Percentiles rank a stretch among this genome's conserved stretches.
These are phyloP conservation scores for Clinocottus analis DNA, from an alignment of 2,113 vertebrate genomes.

Conservation along the genomic window DNA sequence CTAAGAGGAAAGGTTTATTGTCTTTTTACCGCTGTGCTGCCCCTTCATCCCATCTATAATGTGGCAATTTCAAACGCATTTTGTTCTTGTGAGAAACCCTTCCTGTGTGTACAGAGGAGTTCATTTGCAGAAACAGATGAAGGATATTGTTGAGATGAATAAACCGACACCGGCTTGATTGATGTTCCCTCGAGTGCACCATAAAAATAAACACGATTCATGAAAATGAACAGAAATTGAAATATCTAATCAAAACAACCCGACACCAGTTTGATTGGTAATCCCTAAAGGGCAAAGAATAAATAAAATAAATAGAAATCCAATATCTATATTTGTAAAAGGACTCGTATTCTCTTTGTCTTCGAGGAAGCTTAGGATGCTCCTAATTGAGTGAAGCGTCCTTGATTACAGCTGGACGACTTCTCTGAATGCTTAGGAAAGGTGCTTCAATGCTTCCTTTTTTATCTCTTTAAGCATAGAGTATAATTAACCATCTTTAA, in stretches of 20 bases:
- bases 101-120: not conserved
- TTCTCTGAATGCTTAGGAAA: not conserved
- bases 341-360: not conserved
- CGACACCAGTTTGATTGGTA: not conserved
- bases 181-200: not conserved
- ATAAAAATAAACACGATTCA: not conserved
- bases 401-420: no score
- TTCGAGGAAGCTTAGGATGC: not conserved
- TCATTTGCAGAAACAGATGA: not conserved
- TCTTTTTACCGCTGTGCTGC: not conserved
- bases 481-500: not conserved
- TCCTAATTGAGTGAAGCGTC: no score
- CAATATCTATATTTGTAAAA: not conserved
- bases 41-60: not conserved
- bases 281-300: not conserved
- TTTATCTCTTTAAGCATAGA: not conserved
- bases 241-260: not conserved
- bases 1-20: not conserved
- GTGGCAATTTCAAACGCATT: not conserved
- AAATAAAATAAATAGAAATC: not conserved
- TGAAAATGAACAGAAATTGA: not conserved
- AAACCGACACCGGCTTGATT: not conserved
- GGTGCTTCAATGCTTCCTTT: not conserved
- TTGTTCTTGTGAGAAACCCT: not conserved
- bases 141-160: not conserved